Conservation (phyloP, 1,140 invertebrate genomes). For the Drosophila cardini region DNA sequence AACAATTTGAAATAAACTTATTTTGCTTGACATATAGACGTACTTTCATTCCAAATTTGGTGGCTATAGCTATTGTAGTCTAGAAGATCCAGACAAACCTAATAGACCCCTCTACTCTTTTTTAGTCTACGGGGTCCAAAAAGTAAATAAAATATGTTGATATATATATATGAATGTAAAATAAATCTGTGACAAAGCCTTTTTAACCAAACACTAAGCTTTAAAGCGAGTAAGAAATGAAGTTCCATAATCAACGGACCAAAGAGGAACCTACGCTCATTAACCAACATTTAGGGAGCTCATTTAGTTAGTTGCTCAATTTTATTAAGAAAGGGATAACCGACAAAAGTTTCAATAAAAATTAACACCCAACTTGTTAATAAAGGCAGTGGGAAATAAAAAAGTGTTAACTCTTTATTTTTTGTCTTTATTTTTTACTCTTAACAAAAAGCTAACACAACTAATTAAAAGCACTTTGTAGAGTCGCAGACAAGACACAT, state of each 20-base stretch:
- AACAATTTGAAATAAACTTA: too few relatives aligned
- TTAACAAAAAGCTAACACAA: conserved; percentile 66
- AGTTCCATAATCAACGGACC: not conserved
- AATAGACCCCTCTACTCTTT: too few relatives aligned
- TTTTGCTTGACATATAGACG: too few relatives aligned
- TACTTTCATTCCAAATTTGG: too few relatives aligned
- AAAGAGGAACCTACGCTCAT: not conserved
- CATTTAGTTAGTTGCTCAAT: conserved; percentile 34
- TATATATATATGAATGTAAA: too few relatives aligned
- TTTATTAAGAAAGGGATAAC: conserved; percentile 33
- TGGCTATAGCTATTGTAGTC: too few relatives aligned
- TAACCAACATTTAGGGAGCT: conserved; percentile 22
- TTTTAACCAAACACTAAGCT: not conserved
- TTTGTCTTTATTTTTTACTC: conserved; percentile 26
- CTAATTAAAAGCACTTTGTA: conserved; percentile 76
- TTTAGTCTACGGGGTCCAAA: too few relatives aligned
- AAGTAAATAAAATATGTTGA: too few relatives aligned
- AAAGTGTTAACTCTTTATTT: conserved; percentile 7
- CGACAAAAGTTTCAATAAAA: conserved; percentile 50
- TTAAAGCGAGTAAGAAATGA: not conserved
- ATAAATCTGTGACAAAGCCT: not conserved
- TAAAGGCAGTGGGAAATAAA: not conserved
- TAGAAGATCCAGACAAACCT: too few relatives aligned
- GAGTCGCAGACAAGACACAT: conserved; percentile 60
- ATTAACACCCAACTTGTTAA: conserved; percentile 67